phyloP scores from a whole-genome alignment of 2,888 invertebrate genomes.

The Amblyteles armatorius region DNA sequence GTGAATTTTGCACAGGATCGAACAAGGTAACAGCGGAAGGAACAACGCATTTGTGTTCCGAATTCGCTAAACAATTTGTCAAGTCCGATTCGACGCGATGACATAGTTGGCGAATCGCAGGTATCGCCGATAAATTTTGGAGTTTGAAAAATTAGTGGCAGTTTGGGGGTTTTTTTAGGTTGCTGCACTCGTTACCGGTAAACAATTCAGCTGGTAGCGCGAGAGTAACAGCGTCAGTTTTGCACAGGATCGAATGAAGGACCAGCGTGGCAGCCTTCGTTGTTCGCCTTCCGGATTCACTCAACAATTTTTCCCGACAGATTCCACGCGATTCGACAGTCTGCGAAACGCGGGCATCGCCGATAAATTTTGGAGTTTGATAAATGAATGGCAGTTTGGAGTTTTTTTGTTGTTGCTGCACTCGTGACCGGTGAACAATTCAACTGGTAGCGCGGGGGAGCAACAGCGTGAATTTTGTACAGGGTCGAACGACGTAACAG shows the following conservation, averaged over 20 bases:
- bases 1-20: slow-evolving; percentile 34
- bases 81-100: background rate
- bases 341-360: background rate
- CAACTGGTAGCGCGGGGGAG: slow-evolving; percentile 21
- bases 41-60: too few relatives aligned
- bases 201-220: slow-evolving; percentile 21
- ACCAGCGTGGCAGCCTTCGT: too few relatives aligned
- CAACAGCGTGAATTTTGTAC: slow-evolving; percentile 47
- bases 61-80: background rate
- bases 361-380: background rate
- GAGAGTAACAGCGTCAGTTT: too few relatives aligned
- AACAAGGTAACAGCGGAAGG: background rate
- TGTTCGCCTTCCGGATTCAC: background rate
- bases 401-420: background rate
- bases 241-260: background rate
- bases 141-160: background rate
- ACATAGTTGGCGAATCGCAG: background rate
- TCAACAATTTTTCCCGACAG: background rate
- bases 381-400: background rate
- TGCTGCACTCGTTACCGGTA: background rate
- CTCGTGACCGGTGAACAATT: slow-evolving; percentile 17
- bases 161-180: background rate
- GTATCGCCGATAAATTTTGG: background rate
- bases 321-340: background rate
- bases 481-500: slow-evolving; percentile 24